Conservation (phyloP, 1,140 invertebrate genomes). For the Ceratoteleas bidentatus region DNA sequence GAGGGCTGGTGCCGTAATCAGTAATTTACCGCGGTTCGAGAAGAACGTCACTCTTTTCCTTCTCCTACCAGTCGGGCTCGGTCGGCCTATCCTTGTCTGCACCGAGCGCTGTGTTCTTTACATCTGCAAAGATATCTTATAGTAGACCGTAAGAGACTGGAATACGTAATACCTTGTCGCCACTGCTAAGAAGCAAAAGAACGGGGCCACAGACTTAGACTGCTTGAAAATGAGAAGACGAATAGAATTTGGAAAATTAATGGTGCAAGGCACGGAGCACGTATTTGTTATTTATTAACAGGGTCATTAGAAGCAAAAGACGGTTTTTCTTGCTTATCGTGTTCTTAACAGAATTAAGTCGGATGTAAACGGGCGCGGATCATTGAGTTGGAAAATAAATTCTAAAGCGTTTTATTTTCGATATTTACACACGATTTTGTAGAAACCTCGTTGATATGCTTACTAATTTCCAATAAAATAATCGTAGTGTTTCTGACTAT, state of each 20-base stretch:
- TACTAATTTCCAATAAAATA: too few species aligned
- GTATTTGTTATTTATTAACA: constrained; percentile 67
- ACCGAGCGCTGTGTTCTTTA: constrained; percentile 35
- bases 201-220: constrained; percentile 29
- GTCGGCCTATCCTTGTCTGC: constrained; percentile 39
- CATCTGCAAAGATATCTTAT: constrained; percentile 60
- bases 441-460: background rate
- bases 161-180: constrained; percentile 60
- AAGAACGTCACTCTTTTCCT: constrained; percentile 54
- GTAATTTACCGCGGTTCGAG: constrained; percentile 67
- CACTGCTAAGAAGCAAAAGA: constrained; percentile 43
- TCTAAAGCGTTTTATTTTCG: constrained; percentile 15
- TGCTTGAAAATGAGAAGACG: constrained; percentile 51
- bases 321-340: constrained; percentile 57
- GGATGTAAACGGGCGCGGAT: constrained; percentile 24
- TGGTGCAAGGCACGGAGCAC: constrained; percentile 42
- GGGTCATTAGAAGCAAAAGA: constrained; percentile 54
- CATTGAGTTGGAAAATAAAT: constrained; percentile 39
- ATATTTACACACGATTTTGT: background rate
- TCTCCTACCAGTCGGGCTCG: constrained; percentile 5
- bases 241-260: constrained; percentile 64
- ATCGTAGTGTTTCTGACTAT: too few species aligned
- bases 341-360: constrained; percentile 61
- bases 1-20: constrained; percentile 57
- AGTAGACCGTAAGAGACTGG: constrained; percentile 53